A percentile compares a stretch with the other conserved stretches of the same genome.
Conservation (phyloP, 2,113 vertebrate species). For the Thalassarche chlororhynchos region DNA sequence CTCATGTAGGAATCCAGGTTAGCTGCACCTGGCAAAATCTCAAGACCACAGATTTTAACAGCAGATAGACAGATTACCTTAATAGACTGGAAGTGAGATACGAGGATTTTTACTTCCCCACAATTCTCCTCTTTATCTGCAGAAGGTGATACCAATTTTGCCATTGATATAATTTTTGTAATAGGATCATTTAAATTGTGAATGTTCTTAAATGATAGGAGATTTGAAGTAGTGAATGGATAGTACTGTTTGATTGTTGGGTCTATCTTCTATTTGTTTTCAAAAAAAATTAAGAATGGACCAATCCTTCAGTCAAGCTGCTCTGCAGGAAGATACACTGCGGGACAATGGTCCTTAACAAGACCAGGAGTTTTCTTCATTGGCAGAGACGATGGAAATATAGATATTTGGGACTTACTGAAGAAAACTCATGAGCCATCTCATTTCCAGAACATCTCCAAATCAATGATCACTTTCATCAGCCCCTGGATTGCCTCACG, state of each 20-base stretch:
- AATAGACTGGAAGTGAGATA: background rate
- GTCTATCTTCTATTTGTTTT: background rate
- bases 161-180: background rate
- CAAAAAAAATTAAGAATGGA: slow-evolving; percentile 70
- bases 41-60: background rate
- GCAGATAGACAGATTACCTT: background rate
- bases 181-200: background rate
- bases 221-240: background rate
- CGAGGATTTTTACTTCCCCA: background rate
- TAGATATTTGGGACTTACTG: slow-evolving; percentile 93
- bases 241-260: background rate
- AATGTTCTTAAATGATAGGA: background rate
- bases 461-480: slow-evolving; percentile 82
- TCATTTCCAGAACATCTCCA: slow-evolving; percentile 77
- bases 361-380: slow-evolving; percentile 89
- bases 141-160: background rate
- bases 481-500: slow-evolving; percentile 79
- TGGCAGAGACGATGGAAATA: slow-evolving; percentile 85
- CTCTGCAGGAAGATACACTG: slow-evolving; percentile 74
- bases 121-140: background rate
- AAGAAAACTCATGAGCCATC: slow-evolving; percentile 83
- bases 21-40: background rate
- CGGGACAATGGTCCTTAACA: slow-evolving; percentile 89
- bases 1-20: background rate
- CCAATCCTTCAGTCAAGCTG: slow-evolving; percentile 80